Evolutionary conservation across 2,797 vertebrate genomes (phyloP).

Genomic region (Buphagus erythrorhynchus): DNA sequence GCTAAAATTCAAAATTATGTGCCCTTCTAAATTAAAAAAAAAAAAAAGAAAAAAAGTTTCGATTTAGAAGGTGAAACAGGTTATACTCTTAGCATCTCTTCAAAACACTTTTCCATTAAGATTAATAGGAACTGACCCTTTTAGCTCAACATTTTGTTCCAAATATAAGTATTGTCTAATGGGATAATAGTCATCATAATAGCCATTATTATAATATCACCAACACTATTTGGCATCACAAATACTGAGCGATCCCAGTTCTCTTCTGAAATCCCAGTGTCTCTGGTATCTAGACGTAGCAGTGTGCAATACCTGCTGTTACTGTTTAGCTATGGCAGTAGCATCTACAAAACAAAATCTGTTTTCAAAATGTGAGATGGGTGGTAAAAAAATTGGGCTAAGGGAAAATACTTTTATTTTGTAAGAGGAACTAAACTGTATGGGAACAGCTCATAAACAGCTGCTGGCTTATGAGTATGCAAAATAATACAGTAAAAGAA

Average conservation of each 20-base stretch:
- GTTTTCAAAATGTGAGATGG: neutral
- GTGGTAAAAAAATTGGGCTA: neutral
- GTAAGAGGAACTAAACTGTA: neutral
- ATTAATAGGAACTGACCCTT: neutral
- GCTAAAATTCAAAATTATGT: neutral
- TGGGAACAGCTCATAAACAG: neutral
- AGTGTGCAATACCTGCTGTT: neutral
- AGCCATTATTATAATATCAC: neutral
- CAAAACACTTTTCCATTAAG: neutral
- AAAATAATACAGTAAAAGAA: neutral
- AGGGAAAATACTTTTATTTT: neutral
- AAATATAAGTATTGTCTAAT: neutral
- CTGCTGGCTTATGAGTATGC: neutral
- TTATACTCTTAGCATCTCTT: neutral
- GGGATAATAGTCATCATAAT: neutral
- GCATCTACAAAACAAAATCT: neutral
- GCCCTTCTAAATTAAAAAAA: neutral
- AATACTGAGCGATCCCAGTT: neutral
- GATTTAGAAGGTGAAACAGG: neutral
- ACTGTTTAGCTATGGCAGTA: neutral
- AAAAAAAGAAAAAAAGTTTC: neutral
- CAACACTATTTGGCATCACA: neutral
- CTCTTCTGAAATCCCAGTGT: neutral
- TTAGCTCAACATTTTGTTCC: neutral
- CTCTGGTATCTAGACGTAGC: neutral